Evolutionary conservation across 2,888 invertebrate genomes (phyloP), one percentile per base, ranked within the genome.

Genomic region (Agrotis exclamationis): DNA sequence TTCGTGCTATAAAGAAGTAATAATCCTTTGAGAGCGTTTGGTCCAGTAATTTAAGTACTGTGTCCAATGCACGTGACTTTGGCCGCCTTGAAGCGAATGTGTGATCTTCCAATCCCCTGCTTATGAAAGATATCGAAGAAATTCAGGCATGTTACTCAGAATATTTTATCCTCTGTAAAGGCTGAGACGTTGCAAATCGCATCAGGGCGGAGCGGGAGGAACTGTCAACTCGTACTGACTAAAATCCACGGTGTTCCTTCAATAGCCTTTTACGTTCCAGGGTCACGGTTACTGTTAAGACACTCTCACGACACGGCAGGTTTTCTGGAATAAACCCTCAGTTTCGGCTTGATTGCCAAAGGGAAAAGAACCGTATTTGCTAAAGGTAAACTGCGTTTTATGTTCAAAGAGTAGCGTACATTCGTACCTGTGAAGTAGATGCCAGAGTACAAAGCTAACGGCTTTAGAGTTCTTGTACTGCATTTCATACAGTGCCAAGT

Each of bases 331-430:
- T 4, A 22, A 14, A 22, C 45, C 18, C 16, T 5, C 33, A 16
- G 54, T 16, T n/a, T 14, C 3, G 22, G 16, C 44, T 22, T 56
- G 28, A n/a, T 76, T 68, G 68, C n/a, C 20, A 28, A 56, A 44
- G 6, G n/a, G 56, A 68, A 51, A 44, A 75, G 47, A 14, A 16
- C 20, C 39, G 24, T 16, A 24, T 53, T 16, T 24, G 14, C 3
- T 13, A 45, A 53, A 45, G 24, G 24, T 16, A 24, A 53, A 24
- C 33, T 20, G 28, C 20, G n/a, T 53, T 71, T 75, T 75, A 39
- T 44, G 53, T 20, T 54, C 53, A 67, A 48, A 54, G 20, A 6
- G 45, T 39, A 16, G 39, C 22, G 24, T n/a, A 24, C 45, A 24
- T 33, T 47, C 22, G 24, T n/a, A 24, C 45, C 33, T 33, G 44